Evolutionary conservation across 2,888 invertebrate species (phyloP), one percentile per base, ranked within the genome.

Genomic region (Leucozona laternaria): DNA sequence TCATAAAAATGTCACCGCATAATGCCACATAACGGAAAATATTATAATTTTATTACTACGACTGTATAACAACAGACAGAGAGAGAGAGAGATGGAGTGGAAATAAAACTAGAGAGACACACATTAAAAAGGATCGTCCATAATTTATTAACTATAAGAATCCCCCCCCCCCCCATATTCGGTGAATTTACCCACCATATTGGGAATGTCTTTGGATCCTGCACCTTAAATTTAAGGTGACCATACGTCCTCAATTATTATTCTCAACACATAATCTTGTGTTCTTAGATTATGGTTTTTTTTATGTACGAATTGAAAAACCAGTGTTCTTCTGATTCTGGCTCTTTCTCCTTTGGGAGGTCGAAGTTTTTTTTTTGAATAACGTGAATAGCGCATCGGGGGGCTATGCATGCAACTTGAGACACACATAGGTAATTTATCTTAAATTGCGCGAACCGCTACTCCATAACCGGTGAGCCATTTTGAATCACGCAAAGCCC

Each of bases 1-100:
- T 79, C 86, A 86, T 86, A 86, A 86, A 82, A 86, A 75, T 78
- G 82, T 79, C 86, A 82, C 82, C 86, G 86, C 86, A 86, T 79
- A 86, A 86, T 86, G 78, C 73, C 50, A 71, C 78, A 82, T 79
- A 86, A 86, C 82, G 71, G 86, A 37, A 86, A 86, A 82, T 86
- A 86, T 86, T 86, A 79, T 86, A 86, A 86, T 86, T 86, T 86
- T 86, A 86, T 86, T 86, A 82, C 86, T 72, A 57, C 4, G 50
- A 40, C 77, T 4, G 34, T 34, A n/a, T n/a, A 57, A 31, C 25
- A 43, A 60, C 17, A 45, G 48, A 48, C 37, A 58, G 4, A 37
- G 34, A 40, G 15, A 60, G 11, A 28, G 15, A 53, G 6, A 70
- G 2, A 4, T 28, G 0, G 17, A n/a, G 22, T n/a, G 8, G 28